phyloP scores from a whole-genome alignment of 2,888 invertebrate genomes.

The Drosophila mimica region DNA sequence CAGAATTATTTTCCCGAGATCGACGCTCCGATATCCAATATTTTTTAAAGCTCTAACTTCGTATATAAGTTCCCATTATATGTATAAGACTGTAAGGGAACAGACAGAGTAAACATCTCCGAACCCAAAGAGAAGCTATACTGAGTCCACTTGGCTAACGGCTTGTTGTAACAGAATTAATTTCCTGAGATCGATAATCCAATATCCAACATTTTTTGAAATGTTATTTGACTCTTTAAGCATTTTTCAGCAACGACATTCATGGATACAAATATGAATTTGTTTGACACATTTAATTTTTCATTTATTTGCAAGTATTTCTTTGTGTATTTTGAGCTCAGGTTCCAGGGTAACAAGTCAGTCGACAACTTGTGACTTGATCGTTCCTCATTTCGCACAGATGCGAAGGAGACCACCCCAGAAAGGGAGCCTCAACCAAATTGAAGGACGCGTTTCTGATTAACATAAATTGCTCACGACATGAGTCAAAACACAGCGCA shows the following conservation, averaged over 20 bases:
- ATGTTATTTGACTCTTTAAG: not conserved
- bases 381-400: not conserved
- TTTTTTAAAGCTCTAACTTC: not conserved
- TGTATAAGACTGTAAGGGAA: not conserved
- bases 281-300: not conserved
- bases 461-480: conserved; percentile 63
- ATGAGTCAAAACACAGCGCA: not conserved
- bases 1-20: not conserved
- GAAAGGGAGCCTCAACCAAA: not conserved
- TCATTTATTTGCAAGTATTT: not conserved
- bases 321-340: not conserved
- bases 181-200: not conserved
- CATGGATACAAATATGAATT: not conserved
- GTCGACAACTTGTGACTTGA: not conserved
- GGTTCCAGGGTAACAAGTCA: conserved; percentile 1
- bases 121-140: not conserved
- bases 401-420: conserved; percentile 7
- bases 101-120: not conserved
- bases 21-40: not conserved
- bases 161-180: not conserved
- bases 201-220: not conserved
- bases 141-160: not conserved
- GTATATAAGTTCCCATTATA: no score
- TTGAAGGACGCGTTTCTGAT: conserved; percentile 40
- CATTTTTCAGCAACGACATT: not conserved